Evolutionary conservation across 2,797 vertebrate genomes (phyloP), one percentile per base, ranked within the genome.

Genomic region (Clarias platycephalus): DNA sequence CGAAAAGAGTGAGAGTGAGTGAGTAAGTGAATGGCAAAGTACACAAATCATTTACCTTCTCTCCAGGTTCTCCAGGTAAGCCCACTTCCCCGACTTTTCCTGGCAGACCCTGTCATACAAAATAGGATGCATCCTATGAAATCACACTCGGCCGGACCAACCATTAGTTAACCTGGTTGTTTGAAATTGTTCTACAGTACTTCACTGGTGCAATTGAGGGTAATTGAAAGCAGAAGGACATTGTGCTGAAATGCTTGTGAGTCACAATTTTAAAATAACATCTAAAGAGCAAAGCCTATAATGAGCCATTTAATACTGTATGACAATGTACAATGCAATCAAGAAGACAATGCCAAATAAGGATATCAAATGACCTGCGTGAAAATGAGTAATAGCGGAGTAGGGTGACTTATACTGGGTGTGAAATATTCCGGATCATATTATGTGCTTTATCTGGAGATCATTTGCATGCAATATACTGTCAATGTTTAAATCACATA

Each of bases 51-150:
- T 24, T 88, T 34, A 95, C 95, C 93, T 92, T 94, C 82, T 93
- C 91, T 88, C 95, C 95, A 60, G 85, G 75, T 90, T 95, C 93
- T 76, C 94, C 94, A 26, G 88, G 88, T 72, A 86, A 83, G 34
- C 95, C 95, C 83, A 37, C 84, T 37, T 93, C 93, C 18, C 94
- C 94, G 8, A 62, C 79, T 81, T 92, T 93, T 76, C 94, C 95
- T 18, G 87, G 88, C 1, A 84, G 89, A 9, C 95, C 95, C 95
- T 95, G 89, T 82, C 80, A 90, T 40, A 88, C 57, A 90, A 80
- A 88, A 87, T 71, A 49, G 26, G 78, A 37, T 40, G 83, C 80
- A 80, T 44, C 34, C 58, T 82, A 53, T 18, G 62, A 63, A 77
- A 76, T 57, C 72, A 71, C 81, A 34, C 63, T 81, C 28, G 1